These are phyloP conservation scores for Caenorhabditis parvicauda DNA, from an alignment of 2,888 invertebrate species.

Conservation along the genomic window DNA sequence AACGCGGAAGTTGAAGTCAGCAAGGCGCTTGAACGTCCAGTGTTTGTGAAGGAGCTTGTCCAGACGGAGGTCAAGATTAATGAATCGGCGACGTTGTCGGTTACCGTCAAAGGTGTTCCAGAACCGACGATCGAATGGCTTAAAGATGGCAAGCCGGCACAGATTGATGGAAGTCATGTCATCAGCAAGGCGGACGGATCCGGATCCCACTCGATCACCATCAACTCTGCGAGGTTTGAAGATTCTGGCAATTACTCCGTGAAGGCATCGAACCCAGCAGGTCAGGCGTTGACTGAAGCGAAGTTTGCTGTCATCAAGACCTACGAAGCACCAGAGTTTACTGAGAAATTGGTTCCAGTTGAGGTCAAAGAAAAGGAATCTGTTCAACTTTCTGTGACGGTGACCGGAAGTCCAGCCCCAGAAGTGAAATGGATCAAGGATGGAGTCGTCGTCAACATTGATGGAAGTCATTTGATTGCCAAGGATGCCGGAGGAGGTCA, in stretches of 20 bases:
- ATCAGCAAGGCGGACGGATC: slow-evolving; percentile 74
- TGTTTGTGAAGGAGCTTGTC: slow-evolving; percentile 38
- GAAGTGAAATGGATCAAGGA: slow-evolving; percentile 93
- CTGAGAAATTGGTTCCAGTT: slow-evolving; percentile 74
- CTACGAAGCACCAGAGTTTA: slow-evolving; percentile 73
- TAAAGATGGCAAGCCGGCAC: slow-evolving; percentile 89
- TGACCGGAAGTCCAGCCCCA: slow-evolving; percentile 64
- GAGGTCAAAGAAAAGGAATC: slow-evolving; percentile 75
- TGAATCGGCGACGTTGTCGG: slow-evolving; percentile 38
- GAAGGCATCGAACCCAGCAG: slow-evolving; percentile 87
- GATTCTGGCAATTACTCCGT: slow-evolving; percentile 93
- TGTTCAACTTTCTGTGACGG: slow-evolving; percentile 22
- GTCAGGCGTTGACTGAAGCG: slow-evolving; percentile 74
- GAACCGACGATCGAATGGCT: slow-evolving; percentile 70
- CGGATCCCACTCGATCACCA: slow-evolving; percentile 65
- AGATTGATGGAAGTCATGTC: slow-evolving; percentile 74
- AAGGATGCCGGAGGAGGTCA: slow-evolving; percentile 69
- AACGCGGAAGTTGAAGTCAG: slow-evolving; percentile 32
- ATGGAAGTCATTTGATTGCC: slow-evolving; percentile 66
- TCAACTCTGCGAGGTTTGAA: slow-evolving; percentile 67
- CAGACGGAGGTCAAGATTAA: slow-evolving; percentile 38
- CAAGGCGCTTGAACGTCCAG: slow-evolving; percentile 23
- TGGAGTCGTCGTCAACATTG: slow-evolving; percentile 49
- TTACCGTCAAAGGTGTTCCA: slow-evolving; percentile 48
- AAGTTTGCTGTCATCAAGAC: slow-evolving; percentile 34